Base-by-base conservation (phyloP, 2,113 vertebrate species). In the Pteruthius melanotis region DNA sequence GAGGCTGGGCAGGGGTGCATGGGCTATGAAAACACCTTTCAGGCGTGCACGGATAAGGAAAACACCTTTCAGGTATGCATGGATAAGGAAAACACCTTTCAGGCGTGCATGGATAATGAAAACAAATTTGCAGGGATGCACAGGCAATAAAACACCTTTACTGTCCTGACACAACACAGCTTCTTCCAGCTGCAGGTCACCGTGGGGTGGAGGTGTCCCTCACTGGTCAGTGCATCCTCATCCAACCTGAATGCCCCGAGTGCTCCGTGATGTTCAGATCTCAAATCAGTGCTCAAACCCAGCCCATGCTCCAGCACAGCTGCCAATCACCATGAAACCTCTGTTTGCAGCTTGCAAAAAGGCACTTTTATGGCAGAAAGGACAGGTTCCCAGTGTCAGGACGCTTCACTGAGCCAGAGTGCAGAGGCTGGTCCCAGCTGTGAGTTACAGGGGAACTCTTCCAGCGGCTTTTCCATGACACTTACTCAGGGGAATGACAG, bases 21-120 rank as follows among this genome's bases (percentile, higher is more conserved):
- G 2, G 28, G 24, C 13, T 39, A 49, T 4, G 10, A 24, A 79
- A 94, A 77, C 21, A 42, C 8, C 6, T 35, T 86, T 44, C 65
- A 69, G 57, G 31, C 21, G 11, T 1, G 2, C 9, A 47, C 0
- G 1, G 31, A 50, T 0, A 61, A 40, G 2, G 16, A n/a, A 70
- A 94, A 71, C 20, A 42, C 39, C 39, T 40, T 40, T 40, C 39
- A 40, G 22, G 37, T n/a, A 2, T 33, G 14, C 13, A 40, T 33
- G 49, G 57, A 9, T 3, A 13, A 18, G 53, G 39, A 31, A 66
- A 76, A 50, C 16, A 76, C 13, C 22, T 27, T 86, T 44, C 66
- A 69, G 59, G 28, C 21, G 10, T 1, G 2, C 8, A 49, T 0
- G 1, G 31, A 50, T 0, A 61, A 40, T 3, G 16, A n/a, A 70